Evolutionary conservation across 2,888 invertebrate species (phyloP).

Genomic region (Idaea aversata): DNA sequence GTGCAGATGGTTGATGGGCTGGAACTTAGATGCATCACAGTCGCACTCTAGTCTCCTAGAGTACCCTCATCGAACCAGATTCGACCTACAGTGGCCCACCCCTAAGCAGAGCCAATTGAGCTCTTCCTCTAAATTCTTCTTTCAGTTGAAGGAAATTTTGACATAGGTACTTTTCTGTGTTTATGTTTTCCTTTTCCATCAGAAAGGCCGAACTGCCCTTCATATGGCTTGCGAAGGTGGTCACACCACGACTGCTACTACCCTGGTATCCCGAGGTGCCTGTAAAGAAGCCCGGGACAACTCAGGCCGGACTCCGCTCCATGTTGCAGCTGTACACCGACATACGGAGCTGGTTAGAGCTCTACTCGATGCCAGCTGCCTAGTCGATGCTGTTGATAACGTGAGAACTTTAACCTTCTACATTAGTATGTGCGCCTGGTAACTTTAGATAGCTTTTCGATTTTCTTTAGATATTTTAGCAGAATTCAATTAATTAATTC

Average conservation of each 20-base stretch:
- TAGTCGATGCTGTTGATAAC: slow-evolving; percentile 76
- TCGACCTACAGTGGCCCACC: no score
- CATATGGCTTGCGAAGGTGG: slow-evolving; percentile 86
- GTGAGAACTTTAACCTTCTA: slow-evolving; percentile 40
- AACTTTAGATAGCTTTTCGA: neutral
- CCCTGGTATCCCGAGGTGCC: slow-evolving; percentile 81
- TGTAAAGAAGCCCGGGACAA: slow-evolving; percentile 85
- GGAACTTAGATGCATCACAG: no score
- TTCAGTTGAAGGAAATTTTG: no score
- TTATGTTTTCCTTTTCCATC: slow-evolving; percentile 14
- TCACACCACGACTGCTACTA: slow-evolving; percentile 81
- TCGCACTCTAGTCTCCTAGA: no score
- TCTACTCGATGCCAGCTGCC: slow-evolving; percentile 84
- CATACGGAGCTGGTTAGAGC: slow-evolving; percentile 86
- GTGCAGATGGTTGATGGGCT: no score
- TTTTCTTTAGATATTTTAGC: neutral
- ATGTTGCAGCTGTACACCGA: slow-evolving; percentile 87
- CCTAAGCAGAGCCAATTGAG: no score
- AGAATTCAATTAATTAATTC: neutral
- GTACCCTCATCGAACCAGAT: no score
- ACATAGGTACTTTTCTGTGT: neutral
- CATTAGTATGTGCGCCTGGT: neutral
- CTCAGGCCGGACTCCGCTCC: slow-evolving; percentile 87
- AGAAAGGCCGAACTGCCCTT: slow-evolving; percentile 81
- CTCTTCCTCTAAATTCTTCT: no score